These are phyloP conservation scores for Tragopan temminckii DNA, from an alignment of 2,797 vertebrate genomes.

Conservation along the genomic window DNA sequence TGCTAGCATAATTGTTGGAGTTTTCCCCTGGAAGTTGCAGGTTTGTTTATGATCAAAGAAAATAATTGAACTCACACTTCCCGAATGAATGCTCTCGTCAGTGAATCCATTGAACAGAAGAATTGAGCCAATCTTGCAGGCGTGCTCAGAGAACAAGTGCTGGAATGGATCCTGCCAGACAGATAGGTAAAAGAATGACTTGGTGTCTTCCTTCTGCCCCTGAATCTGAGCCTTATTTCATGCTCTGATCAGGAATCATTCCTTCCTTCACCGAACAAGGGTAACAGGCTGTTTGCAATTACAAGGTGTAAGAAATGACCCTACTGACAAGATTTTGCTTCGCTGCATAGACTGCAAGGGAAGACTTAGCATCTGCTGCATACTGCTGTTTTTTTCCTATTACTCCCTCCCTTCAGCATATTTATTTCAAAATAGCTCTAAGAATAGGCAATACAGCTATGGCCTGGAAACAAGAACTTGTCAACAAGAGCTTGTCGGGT, in stretches of 20 bases:
- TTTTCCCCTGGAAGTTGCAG: slow-evolving; percentile 32
- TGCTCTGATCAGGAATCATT: not conserved
- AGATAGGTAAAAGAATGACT: not conserved
- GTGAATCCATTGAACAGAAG: slow-evolving; percentile 53
- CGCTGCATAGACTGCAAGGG: not conserved
- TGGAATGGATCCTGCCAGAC: slow-evolving; percentile 16
- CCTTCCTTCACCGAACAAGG: not conserved
- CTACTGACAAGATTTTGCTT: not conserved
- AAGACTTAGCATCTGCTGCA: not conserved
- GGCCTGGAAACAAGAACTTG: not conserved
- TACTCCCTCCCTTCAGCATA: not conserved
- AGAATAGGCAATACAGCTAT: not conserved
- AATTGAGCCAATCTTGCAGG: slow-evolving; percentile 62
- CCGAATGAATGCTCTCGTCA: slow-evolving; percentile 67
- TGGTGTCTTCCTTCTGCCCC: not conserved
- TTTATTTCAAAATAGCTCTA: slow-evolving; percentile 24
- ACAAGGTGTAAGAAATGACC: not conserved
- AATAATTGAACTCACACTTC: slow-evolving; percentile 58
- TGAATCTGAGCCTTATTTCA: not conserved
- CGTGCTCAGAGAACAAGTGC: not conserved
- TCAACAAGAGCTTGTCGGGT: not conserved
- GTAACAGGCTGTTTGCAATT: slow-evolving; percentile 13
- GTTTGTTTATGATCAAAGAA: slow-evolving; percentile 60
- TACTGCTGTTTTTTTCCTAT: not conserved
- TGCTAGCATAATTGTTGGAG: slow-evolving; percentile 55